Evolutionary conservation across 2,888 invertebrate genomes (phyloP), one percentile per base, ranked within the genome.

Genomic region (Operophtera brumata): DNA sequence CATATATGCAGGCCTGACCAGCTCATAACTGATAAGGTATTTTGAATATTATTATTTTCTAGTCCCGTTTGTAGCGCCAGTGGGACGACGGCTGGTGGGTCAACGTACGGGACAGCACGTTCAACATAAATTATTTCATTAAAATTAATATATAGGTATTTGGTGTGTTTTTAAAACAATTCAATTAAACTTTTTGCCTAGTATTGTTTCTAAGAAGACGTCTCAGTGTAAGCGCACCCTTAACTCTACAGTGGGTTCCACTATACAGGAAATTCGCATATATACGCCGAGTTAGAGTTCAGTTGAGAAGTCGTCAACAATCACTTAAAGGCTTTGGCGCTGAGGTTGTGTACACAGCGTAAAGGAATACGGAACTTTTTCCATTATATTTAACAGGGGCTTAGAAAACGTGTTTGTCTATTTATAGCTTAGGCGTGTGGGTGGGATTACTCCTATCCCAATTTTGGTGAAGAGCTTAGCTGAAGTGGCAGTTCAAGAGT

Each of bases 241-340:
- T 25, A 20, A 12, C 41, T 25, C 12, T n/a, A 26, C 40, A 30
- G 9, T 8, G 13, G 42, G 13, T 12, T 9, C 13, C 41, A 10
- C n/a, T 13, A 40, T 12, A 32, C 37, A 46, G 54, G 46, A 46
- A 45, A 41, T 40, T 46, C 41, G 36, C 47, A 14, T 45, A 28
- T 41, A 20, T 40, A 41, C 20, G 20, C 40, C 35, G 47, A 56
- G 56, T 50, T 49, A 45, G 43, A 51, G 48, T 39, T 40, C 36
- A 25, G 45, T 6, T 9, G 34, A 36, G 20, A 48, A 41, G 32
- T 37, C 47, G 52, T 47, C 56, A 52, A 54, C 54, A 45, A 49
- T 45, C 56, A 56, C 55, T 55, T 47, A 45, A 41, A 50, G 50
- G 50, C 55, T 50, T 49, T 39, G 25, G 6, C 30, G 13, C 46